Base-by-base conservation (phyloP, 2,888 invertebrate genomes). In the Noctua janthe region DNA sequence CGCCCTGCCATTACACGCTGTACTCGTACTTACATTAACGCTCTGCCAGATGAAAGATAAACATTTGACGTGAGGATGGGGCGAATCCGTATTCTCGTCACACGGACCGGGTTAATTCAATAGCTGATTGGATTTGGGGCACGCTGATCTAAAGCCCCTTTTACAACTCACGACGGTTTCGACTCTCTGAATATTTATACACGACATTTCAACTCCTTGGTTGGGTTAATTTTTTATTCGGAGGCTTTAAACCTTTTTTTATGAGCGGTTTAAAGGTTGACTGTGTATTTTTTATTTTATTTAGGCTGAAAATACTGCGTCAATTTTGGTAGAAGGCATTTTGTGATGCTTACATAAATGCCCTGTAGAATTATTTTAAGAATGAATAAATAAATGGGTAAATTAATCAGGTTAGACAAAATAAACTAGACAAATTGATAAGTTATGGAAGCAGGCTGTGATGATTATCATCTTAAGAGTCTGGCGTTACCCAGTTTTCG, bases 41-140 rank as follows among this genome's bases (percentile, higher is more conserved):
- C 94, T 92, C 92, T 93, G 93, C 94, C 92, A 95, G 96, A 96
- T 97, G 96, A 95, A 97, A 96, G 96, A 97, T 96, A 96, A 97
- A 96, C 96, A 97, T 96, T 96, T 96, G 95, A 96, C 95, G 95
- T 94, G 94, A 96, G 95, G 95, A 95, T 92, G 92, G 94, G 92
- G 93, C 93, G 95, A 95, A 96, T 97, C 95, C 95, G 96, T 97
- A 97, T 97, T 97, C 97, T 93, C 95, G 96, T 97, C 97, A 96
- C 96, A 96, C 95, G 94, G 95, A 93, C 95, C 93, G 95, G 95
- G 96, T 96, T 97, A 97, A 97, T 97, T 97, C 96, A 96, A 97
- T 96, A 96, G 96, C 96, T 97, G 97, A 97, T 97, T 97, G 97
- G 97, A 97, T 97, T 97, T 96, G 96, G 96, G 96, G 94, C 94